Evolutionary conservation across 1,140 invertebrate species (phyloP).

Genomic region (Zaprionus nigranus): DNA sequence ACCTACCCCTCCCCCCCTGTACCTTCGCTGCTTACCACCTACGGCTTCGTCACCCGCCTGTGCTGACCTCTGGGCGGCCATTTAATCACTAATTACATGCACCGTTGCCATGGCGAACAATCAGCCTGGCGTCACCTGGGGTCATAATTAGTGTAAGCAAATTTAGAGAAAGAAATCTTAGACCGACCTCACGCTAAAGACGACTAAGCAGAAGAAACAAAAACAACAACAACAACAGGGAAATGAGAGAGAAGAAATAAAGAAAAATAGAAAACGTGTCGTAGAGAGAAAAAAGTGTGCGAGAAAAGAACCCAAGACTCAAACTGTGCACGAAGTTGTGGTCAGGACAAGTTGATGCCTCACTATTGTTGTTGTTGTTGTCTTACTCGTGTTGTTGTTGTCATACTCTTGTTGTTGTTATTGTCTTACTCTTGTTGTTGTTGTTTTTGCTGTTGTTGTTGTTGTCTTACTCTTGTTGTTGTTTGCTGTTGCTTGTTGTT

Average conservation of each 20-base stretch:
- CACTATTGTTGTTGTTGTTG: constrained; percentile 14
- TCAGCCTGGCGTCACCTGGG: constrained; percentile 63
- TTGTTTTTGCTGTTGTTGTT: constrained; percentile 4
- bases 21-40: background rate
- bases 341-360: constrained; percentile 57
- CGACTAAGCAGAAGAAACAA: constrained; percentile 10
- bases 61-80: constrained; percentile 75
- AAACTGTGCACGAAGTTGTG: constrained; percentile 63
- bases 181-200: constrained; percentile 14
- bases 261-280: constrained; percentile 26
- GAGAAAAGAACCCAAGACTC: constrained; percentile 31
- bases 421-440: background rate
- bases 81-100: constrained; percentile 83
- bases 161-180: constrained; percentile 77
- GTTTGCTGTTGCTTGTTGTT: background rate
- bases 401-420: background rate
- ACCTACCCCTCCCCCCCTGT: too few relatives aligned
- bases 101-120: constrained; percentile 52
- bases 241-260: constrained; percentile 4
- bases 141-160: constrained; percentile 81
- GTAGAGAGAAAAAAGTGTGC: background rate
- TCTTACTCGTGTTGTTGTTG: background rate
- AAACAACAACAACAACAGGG: background rate
- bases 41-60: constrained; percentile 20
- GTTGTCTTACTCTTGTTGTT: too few relatives aligned